A percentile compares a stretch with the other conserved stretches of the same genome.
phyloP scores from a whole-genome alignment of 2,888 invertebrate species.

The Coenonympha arcania region DNA sequence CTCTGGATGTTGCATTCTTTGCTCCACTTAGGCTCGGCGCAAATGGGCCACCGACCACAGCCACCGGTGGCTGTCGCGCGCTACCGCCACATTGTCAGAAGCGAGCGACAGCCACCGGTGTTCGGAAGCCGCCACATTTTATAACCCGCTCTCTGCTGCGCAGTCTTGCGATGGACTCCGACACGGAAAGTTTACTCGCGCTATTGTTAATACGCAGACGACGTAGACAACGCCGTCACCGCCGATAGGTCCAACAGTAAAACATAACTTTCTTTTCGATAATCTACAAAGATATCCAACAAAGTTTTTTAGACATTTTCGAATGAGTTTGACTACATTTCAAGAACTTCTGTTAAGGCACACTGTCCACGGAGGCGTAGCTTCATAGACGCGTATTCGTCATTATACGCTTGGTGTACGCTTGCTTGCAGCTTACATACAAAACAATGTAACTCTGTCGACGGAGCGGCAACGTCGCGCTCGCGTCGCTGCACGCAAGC shows the following conservation, averaged over 20 bases:
- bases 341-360: not conserved
- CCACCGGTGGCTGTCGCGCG: constrained; percentile 2
- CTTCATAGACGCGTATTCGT: no score
- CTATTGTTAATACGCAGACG: constrained; percentile 13
- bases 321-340: not conserved
- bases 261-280: not conserved
- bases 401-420: no score
- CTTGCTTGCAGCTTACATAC: no score
- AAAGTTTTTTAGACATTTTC: not conserved
- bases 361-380: no score
- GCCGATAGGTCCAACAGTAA: not conserved
- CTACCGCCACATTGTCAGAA: constrained; percentile 5
- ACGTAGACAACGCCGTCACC: not conserved
- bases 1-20: not conserved
- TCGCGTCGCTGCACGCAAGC: no score
- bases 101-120: constrained; percentile 5
- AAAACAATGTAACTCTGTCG: no score
- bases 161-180: constrained; percentile 19
- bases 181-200: constrained; percentile 21
- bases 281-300: not conserved
- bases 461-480: no score
- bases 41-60: constrained; percentile 5
- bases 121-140: constrained; percentile 16
- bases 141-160: constrained; percentile 7
- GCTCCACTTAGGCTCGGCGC: not conserved